Evolutionary conservation across 1,140 invertebrate species (phyloP).

Genomic region (Drosophila ambigua): DNA sequence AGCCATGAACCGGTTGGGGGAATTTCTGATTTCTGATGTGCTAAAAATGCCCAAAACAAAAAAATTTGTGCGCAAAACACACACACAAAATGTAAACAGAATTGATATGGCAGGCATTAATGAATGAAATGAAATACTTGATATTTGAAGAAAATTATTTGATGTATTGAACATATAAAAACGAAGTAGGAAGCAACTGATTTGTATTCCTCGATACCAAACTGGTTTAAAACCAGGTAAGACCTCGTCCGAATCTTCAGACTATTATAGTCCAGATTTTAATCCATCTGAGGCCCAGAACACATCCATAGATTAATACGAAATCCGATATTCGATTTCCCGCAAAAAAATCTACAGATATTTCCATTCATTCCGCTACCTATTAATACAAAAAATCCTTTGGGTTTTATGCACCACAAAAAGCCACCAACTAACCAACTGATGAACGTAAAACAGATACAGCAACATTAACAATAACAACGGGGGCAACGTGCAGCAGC

Average conservation of each 20-base stretch:
- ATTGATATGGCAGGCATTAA: conserved; percentile 6
- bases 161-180: too few species aligned
- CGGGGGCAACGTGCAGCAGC: conserved; percentile 15
- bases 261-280: too few species aligned
- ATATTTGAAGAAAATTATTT: background rate
- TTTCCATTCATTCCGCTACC: too few species aligned
- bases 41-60: conserved; percentile 69
- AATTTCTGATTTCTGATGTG: background rate
- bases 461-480: conserved; percentile 50
- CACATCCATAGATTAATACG: background rate
- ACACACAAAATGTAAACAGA: conserved; percentile 56
- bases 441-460: conserved; percentile 40
- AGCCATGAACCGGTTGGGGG: conserved; percentile 41
- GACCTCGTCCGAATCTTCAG: too few species aligned
- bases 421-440: conserved; percentile 56
- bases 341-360: too few species aligned
- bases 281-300: too few species aligned
- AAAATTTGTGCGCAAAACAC: background rate
- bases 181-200: too few species aligned
- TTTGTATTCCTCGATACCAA: too few species aligned
- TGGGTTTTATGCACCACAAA: conserved; percentile 56
- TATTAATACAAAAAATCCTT: conserved; percentile 41
- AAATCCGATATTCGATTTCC: background rate
- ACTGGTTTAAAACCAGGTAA: too few species aligned
- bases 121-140: background rate